phyloP scores from a whole-genome alignment of 2,888 invertebrate species.

The Ethmia dodecea region DNA sequence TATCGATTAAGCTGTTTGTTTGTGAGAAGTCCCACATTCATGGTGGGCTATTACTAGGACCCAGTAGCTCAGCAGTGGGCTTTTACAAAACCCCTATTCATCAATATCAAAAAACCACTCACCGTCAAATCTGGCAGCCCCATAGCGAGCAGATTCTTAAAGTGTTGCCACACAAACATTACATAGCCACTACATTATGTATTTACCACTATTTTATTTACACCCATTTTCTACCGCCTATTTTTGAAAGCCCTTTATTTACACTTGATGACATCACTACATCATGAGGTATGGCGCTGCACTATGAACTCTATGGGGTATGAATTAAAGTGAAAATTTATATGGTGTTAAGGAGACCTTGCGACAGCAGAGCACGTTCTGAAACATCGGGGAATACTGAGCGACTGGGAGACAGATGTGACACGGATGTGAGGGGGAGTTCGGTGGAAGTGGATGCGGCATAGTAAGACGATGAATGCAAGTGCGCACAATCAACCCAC shows the following conservation, averaged over 20 bases:
- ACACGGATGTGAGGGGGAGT: conserved; percentile 13
- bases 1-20: too few relatives aligned
- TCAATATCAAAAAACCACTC: conserved; percentile 29
- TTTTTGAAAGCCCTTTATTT: conserved; percentile 6
- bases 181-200: too few relatives aligned
- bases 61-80: too few relatives aligned
- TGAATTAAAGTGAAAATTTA: background rate
- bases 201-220: too few relatives aligned
- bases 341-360: conserved; percentile 37
- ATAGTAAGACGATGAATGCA: too few relatives aligned
- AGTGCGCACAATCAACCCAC: too few relatives aligned
- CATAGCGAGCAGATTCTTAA: conserved; percentile 58
- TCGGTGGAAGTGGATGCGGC: conserved; percentile 31
- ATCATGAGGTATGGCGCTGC: background rate
- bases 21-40: too few relatives aligned
- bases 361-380: conserved; percentile 68
- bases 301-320: conserved; percentile 20
- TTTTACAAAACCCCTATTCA: too few relatives aligned
- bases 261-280: background rate
- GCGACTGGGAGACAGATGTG: conserved; percentile 23
- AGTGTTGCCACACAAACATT: conserved; percentile 63
- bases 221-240: too few relatives aligned
- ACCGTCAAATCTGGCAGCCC: conserved; percentile 69
- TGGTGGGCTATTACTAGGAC: too few relatives aligned
- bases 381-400: conserved; percentile 65